Conservation (phyloP, 2,888 invertebrate genomes). For the Drosophila anceps region DNA sequence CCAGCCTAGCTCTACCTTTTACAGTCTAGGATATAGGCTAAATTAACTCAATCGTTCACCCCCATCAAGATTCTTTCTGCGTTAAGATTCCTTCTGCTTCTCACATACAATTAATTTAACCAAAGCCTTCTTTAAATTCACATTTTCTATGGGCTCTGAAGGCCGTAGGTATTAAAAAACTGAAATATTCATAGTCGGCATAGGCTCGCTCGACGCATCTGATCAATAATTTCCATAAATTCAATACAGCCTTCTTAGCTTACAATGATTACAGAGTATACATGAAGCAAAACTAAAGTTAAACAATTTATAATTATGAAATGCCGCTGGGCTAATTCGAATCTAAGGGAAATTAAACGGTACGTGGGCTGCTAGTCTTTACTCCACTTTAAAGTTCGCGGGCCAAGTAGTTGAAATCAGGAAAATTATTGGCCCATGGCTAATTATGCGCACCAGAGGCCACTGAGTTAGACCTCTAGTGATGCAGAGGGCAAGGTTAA, state of each 20-base stretch:
- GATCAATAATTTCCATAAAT: not conserved
- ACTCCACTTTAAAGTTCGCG: slow-evolving; percentile 40
- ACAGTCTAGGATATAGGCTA: no score
- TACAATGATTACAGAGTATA: not conserved
- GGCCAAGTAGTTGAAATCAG: slow-evolving; percentile 39
- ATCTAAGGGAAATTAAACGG: slow-evolving; percentile 2
- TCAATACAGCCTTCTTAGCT: not conserved
- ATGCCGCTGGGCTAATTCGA: slow-evolving; percentile 11
- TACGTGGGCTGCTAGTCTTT: not conserved
- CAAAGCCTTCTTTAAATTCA: no score
- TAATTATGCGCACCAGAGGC: slow-evolving; percentile 42
- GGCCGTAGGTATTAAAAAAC: no score
- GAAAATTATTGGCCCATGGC: slow-evolving; percentile 48
- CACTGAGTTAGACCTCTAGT: not conserved
- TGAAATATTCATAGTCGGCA: no score
- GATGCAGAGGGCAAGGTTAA: slow-evolving; percentile 11
- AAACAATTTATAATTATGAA: slow-evolving; percentile 12
- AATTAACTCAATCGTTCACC: no score
- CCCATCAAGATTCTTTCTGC: no score
- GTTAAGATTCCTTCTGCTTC: no score
- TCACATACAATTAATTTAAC: no score
- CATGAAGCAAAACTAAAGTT: not conserved
- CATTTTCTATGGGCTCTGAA: no score
- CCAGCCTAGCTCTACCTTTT: no score
- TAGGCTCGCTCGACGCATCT: no score